Percentiles rank a stretch among this genome's conserved stretches.
Conservation (phyloP, 1,140 invertebrate genomes). For the Hyles euphorbiae region DNA sequence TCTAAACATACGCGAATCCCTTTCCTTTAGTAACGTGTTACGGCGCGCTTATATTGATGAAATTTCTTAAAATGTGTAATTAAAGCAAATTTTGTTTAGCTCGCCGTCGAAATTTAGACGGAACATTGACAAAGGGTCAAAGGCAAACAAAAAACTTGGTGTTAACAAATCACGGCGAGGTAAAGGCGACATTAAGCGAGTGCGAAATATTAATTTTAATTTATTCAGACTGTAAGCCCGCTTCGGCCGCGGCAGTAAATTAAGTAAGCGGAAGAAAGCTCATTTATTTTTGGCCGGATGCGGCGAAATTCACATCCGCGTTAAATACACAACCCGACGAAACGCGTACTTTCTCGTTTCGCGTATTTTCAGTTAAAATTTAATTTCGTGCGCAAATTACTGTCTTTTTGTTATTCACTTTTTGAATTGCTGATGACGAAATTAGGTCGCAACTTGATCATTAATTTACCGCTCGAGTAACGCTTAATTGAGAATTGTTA, state of each 20-base stretch:
- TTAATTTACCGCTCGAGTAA: slow-evolving; percentile 27
- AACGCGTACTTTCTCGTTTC: slow-evolving; percentile 48
- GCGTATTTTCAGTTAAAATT: slow-evolving; percentile 69
- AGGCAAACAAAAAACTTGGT: slow-evolving; percentile 21
- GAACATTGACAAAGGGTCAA: slow-evolving; percentile 6
- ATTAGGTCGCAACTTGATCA: slow-evolving; percentile 29
- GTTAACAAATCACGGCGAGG: slow-evolving; percentile 47
- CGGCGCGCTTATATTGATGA: no score
- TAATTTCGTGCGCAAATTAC: slow-evolving; percentile 63
- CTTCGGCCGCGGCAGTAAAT: slow-evolving; percentile 59
- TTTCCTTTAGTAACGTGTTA: no score
- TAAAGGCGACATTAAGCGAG: slow-evolving; percentile 46
- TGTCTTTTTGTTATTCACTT: slow-evolving; percentile 69
- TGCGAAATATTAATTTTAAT: slow-evolving; percentile 70
- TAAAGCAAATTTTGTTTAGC: no score
- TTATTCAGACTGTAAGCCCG: slow-evolving; percentile 49
- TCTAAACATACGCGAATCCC: no score
- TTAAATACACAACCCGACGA: slow-evolving; percentile 67
- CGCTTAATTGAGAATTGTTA: slow-evolving; percentile 30
- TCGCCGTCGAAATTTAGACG: background rate
- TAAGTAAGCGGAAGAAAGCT: slow-evolving; percentile 73
- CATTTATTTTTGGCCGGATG: slow-evolving; percentile 72
- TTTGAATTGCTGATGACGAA: slow-evolving; percentile 53
- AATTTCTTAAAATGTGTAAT: no score
- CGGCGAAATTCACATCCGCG: slow-evolving; percentile 70